Evolutionary conservation across 2,797 vertebrate species (phyloP).

Genomic region (Chelon labrosus): DNA sequence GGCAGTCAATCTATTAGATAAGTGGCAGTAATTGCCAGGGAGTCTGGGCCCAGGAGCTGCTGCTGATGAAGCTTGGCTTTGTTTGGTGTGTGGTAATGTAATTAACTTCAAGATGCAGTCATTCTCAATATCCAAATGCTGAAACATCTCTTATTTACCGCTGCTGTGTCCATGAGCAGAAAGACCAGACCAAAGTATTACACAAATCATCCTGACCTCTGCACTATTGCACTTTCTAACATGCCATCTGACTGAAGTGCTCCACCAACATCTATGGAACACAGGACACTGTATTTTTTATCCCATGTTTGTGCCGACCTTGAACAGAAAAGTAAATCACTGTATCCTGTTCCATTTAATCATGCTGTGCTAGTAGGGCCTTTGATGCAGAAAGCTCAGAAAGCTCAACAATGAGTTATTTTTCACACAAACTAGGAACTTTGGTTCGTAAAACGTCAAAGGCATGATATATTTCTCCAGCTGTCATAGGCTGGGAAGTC

Average conservation of each 20-base stretch:
- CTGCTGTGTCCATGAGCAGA: slow-evolving; percentile 13
- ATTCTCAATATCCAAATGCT: slow-evolving; percentile 36
- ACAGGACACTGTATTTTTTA: slow-evolving; percentile 19
- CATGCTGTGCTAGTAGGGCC: slow-evolving; percentile 20
- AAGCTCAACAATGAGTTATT: slow-evolving; percentile 29
- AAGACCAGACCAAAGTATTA: slow-evolving; percentile 25
- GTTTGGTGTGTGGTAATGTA: slow-evolving; percentile 53
- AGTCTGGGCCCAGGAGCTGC: slow-evolving; percentile 22
- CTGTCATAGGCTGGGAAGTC: slow-evolving; percentile 52
- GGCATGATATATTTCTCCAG: slow-evolving; percentile 44
- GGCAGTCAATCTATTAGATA: slow-evolving; percentile 38
- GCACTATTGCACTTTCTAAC: slow-evolving; percentile 6
- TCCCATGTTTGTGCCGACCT: slow-evolving; percentile 39
- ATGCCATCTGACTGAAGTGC: slow-evolving; percentile 28
- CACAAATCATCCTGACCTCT: slow-evolving; percentile 3
- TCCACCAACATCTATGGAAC: background rate
- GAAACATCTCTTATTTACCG: slow-evolving; percentile 47
- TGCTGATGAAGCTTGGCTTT: slow-evolving; percentile 60
- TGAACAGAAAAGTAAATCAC: slow-evolving; percentile 28
- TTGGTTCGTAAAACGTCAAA: slow-evolving; percentile 46
- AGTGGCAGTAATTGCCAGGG: slow-evolving; percentile 48
- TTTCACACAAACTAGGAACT: slow-evolving; percentile 10
- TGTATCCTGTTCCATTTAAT: slow-evolving; percentile 38
- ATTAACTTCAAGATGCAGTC: slow-evolving; percentile 54
- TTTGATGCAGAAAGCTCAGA: background rate